Conservation (phyloP, 1,140 invertebrate species). For the Archegozetes longisetosus region DNA sequence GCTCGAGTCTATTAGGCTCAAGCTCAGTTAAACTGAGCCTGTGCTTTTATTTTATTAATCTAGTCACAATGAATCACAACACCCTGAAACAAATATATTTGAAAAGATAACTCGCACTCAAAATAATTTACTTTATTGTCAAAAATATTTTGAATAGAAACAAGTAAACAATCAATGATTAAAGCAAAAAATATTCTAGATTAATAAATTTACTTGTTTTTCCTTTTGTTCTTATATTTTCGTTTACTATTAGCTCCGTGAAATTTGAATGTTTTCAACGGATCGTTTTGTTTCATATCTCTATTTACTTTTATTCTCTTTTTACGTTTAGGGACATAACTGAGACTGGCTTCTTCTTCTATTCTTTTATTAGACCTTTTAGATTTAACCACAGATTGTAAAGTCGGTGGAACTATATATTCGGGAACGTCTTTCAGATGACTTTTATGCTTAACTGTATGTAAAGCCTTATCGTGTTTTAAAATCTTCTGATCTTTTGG, state of each 20-base stretch:
- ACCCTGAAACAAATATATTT: too few relatives aligned
- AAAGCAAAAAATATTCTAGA: not conserved
- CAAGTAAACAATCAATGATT: not conserved
- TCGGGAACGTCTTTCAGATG: conserved; percentile 85
- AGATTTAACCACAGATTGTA: conserved; percentile 9
- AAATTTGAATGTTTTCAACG: conserved; percentile 11
- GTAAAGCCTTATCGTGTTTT: conserved; percentile 75
- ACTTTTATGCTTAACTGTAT: conserved; percentile 60
- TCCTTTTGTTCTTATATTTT: conserved; percentile 1
- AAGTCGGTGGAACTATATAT: conserved; percentile 46
- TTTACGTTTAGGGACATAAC: conserved; percentile 4
- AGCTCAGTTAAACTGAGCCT: too few relatives aligned
- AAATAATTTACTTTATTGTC: too few relatives aligned
- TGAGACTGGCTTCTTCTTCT: not conserved
- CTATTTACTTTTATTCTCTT: not conserved
- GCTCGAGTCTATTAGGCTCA: too few relatives aligned
- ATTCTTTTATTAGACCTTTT: not conserved
- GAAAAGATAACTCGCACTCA: too few relatives aligned
- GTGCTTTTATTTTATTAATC: too few relatives aligned
- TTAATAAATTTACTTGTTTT: not conserved
- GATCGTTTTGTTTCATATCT: conserved; percentile 3
- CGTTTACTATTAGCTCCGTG: not conserved
- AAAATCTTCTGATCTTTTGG: conserved; percentile 73
- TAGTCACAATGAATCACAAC: too few relatives aligned
- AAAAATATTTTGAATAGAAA: not conserved